Evolutionary conservation across 2,797 vertebrate genomes (phyloP), one percentile per base, ranked within the genome.

Genomic region (Fringilla coelebs): DNA sequence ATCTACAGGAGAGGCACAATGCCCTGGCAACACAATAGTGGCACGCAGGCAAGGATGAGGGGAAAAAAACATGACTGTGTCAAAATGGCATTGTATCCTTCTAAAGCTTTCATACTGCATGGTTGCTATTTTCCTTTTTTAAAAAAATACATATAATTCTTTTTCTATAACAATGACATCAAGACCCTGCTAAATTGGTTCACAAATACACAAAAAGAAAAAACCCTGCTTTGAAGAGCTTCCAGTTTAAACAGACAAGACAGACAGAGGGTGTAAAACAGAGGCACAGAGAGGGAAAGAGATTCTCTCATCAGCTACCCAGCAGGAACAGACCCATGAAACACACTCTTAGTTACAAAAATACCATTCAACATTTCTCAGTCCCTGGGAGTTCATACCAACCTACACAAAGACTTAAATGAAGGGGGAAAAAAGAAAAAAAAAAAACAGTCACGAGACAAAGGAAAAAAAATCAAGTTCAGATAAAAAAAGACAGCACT

Each of bases 251-350:
- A 89, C 48, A 94, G 48, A 94, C 63, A 71, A 79, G 61, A 96
- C 73, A 93, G 66, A 94, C 87, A 75, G 22, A 73, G 48, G 26
- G 13, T 73, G 8, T 25, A 77, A 91, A 92, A 93, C 79, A 97
- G 58, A 88, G 66, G 77, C 54, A 91, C 61, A 84, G 57, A 78
- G 32, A 7, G 24, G 67, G 17, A 71, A 46, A 86, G 34, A 90
- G 67, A 54, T 57, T 91, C 52, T 86, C 73, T 66, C 20, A 86
- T 79, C 48, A 90, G 31, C 89, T 85, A 89, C 54, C 34, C 67
- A 84, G 67, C 25, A 74, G 79, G 60, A 94, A 85, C 8, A 73
- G 62, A 82, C 28, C 31, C 67, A 87, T 5, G 25, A 73, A 94
- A 88, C 66, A 72, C 41, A 52, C 40, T 36, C 34, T 58, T 92